Evolutionary conservation across 2,113 vertebrate species (phyloP).

Genomic region (Trichomycterus rosablanca): DNA sequence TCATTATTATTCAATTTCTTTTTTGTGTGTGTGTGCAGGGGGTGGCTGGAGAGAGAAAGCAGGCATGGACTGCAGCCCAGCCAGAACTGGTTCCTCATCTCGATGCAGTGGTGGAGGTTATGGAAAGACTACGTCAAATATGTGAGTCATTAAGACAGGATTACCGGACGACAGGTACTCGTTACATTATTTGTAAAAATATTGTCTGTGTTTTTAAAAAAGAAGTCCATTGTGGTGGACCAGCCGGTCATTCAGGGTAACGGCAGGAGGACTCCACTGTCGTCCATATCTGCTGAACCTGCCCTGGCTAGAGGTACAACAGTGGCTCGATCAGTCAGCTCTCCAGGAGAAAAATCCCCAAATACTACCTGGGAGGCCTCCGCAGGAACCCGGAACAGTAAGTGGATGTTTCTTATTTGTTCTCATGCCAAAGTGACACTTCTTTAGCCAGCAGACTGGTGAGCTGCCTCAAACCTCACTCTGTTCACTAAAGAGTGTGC

Average conservation of each 20-base stretch:
- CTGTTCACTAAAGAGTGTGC: too few species aligned
- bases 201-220: slow-evolving; percentile 60
- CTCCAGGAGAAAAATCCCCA: slow-evolving; percentile 82
- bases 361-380: slow-evolving; percentile 92
- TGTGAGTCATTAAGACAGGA: slow-evolving; percentile 69
- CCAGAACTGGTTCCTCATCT: slow-evolving; percentile 98
- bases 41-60: slow-evolving; percentile 95
- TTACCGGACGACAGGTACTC: too few species aligned
- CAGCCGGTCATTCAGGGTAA: slow-evolving; percentile 81
- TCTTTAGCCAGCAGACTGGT: too few species aligned
- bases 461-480: too few species aligned
- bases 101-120: slow-evolving; percentile 97
- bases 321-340: slow-evolving; percentile 67
- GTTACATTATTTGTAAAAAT: background rate
- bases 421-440: too few species aligned
- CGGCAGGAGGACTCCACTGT: slow-evolving; percentile 69
- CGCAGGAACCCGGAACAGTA: slow-evolving; percentile 77
- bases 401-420: too few species aligned
- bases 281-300: slow-evolving; percentile 65
- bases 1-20: background rate
- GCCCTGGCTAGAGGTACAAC: slow-evolving; percentile 65
- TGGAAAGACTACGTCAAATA: slow-evolving; percentile 99
- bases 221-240: slow-evolving; percentile 85
- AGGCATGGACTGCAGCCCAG: slow-evolving; percentile 87
- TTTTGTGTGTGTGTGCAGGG: slow-evolving; percentile 62